A percentile compares a stretch with the other conserved stretches of the same genome.
These are phyloP conservation scores for Palythoa grandiflora DNA, from an alignment of 92 coral and sea anemone species.

Conservation along the genomic window DNA sequence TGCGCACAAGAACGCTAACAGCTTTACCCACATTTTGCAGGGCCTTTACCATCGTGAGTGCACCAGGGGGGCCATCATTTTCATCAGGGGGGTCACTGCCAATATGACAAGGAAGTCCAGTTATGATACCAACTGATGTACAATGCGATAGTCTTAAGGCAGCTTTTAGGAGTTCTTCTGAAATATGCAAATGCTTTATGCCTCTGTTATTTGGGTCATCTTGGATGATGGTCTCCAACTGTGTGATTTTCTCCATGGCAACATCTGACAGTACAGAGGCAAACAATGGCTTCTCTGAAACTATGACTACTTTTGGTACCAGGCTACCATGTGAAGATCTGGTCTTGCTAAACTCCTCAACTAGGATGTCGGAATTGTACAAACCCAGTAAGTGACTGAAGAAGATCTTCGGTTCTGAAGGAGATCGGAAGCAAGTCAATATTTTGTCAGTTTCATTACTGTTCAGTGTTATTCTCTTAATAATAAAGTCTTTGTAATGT, in stretches of 20 bases:
- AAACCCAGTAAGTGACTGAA: conserved; percentile 83
- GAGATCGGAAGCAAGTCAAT: not conserved
- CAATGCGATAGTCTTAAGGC: no score
- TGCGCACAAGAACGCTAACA: conserved; percentile 64
- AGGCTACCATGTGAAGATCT: conserved; percentile 60
- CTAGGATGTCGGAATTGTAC: conserved; percentile 64
- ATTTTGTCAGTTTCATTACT: no score
- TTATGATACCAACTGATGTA: no score
- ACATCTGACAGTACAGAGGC: conserved; percentile 81
- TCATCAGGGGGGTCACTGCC: conserved; percentile 56
- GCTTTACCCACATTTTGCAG: conserved; percentile 61
- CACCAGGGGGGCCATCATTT: conserved; percentile 80
- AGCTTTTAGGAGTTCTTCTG: conserved; percentile 5
- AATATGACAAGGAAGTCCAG: conserved; percentile 60
- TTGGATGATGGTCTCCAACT: conserved; percentile 71
- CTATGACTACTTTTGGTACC: conserved; percentile 62
- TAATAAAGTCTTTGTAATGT: no score
- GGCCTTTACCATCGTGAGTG: conserved; percentile 77
- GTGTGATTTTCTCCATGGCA: conserved; percentile 55
- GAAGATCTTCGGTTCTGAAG: conserved; percentile 61
- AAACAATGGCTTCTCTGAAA: conserved; percentile 69
- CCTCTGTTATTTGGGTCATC: conserved; percentile 85
- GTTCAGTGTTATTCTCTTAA: no score
- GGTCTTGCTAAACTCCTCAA: conserved; percentile 50
- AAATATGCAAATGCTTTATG: conserved; percentile 63